Evolutionary conservation across 2,797 vertebrate species (phyloP).

Genomic region (Pantherophis alleghaniensis): DNA sequence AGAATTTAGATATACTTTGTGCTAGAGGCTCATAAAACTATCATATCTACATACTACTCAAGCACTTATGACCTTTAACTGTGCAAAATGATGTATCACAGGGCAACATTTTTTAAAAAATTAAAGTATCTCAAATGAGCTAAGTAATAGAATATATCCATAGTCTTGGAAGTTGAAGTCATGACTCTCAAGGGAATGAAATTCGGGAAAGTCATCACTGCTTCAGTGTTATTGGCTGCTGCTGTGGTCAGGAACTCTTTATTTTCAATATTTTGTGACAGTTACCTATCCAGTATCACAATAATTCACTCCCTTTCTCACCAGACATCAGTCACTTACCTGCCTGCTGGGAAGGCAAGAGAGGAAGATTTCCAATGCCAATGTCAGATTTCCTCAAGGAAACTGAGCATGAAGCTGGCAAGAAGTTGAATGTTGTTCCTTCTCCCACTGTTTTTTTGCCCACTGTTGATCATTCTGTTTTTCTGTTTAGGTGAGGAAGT

Average conservation of each 20-base stretch:
- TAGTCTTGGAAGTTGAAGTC: not conserved
- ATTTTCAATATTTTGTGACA: not conserved
- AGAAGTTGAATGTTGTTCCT: not conserved
- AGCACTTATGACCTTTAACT: not conserved
- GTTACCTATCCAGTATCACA: not conserved
- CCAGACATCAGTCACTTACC: not conserved
- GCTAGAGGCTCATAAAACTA: not conserved
- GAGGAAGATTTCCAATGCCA: not conserved
- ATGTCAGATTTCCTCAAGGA: not conserved
- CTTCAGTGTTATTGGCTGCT: not conserved
- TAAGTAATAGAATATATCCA: not conserved
- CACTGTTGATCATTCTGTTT: not conserved
- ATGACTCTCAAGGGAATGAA: not conserved
- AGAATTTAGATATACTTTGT: not conserved
- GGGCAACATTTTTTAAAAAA: not conserved
- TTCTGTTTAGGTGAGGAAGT: not conserved
- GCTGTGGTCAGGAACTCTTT: not conserved
- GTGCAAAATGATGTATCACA: not conserved
- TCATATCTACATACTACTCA: not conserved
- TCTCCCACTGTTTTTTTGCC: not conserved
- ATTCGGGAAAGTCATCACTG: not conserved
- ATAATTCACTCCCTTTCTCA: not conserved
- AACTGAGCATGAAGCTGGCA: not conserved
- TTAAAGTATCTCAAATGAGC: not conserved
- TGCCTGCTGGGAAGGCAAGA: not conserved